Evolutionary conservation across 2,888 invertebrate species (phyloP), one percentile per base, ranked within the genome.

Genomic region (Cerastis rubricosa): DNA sequence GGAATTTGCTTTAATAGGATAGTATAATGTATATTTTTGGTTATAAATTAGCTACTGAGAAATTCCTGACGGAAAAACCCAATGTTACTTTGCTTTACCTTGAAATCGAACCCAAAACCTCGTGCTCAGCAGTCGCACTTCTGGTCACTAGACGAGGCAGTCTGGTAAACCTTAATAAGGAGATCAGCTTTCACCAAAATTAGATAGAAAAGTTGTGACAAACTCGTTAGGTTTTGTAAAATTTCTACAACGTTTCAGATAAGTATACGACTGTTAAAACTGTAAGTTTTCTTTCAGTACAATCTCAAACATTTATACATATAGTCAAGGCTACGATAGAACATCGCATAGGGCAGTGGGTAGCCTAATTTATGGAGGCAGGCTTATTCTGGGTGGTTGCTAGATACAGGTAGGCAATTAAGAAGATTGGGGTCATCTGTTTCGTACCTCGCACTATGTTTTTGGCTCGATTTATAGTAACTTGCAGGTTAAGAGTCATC

Each of bases 331-430:
- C 25, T 11, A 63, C 25, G 35, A 61, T 57, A 49, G 5, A n/a
- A 47, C 7, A 49, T 72, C 14, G 29, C 35, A 64, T 67, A 19
- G 22, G 73, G 22, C 11, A 49, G 40, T 25, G 40, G 47, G n/a
- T 67, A 81, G 68, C 66, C 70, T 69, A 78, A 85, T 81, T 81
- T 80, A 81, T 84, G 69, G 63, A 71, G 63, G 70, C n/a, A 54
- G 25, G 25, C 59, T 54, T 29, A 64, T 12, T 51, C 51, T 74
- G 51, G 22, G 35, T 57, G 0, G 40, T 47, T 22, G 43, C 35
- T 59, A 67, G 25, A 14, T 63, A 69, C 54, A 67, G 74, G 84
- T 49, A 71, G 51, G 74, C 70, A 80, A 74, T 84, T 74, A 80
- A 64, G 25, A 45, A 84, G 63, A 71, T 71, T 74, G 65, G 74